These are phyloP conservation scores for Onchidella celtica DNA, from an alignment of 2,888 invertebrate genomes.

Conservation along the genomic window DNA sequence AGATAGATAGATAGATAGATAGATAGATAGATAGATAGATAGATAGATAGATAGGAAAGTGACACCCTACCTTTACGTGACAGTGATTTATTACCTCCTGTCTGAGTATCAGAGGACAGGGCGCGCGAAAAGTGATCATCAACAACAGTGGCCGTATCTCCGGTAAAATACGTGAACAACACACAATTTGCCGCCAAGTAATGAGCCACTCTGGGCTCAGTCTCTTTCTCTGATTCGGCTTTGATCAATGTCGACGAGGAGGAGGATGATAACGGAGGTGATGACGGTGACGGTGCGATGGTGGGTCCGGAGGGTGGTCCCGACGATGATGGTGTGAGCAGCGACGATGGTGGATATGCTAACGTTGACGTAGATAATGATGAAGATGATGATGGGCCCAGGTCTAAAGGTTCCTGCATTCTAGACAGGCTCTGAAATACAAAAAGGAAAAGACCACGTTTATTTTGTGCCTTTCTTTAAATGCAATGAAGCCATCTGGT, in stretches of 20 bases:
- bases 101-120: slow-evolving; percentile 79
- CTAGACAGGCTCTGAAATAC: slow-evolving; percentile 37
- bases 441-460: too few relatives aligned
- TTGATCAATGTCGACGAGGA: not conserved
- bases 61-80: slow-evolving; percentile 25
- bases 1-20: too few relatives aligned
- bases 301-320: not conserved
- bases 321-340: slow-evolving; percentile 32
- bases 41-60: too few relatives aligned
- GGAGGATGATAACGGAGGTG: not conserved
- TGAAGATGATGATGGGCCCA: slow-evolving; percentile 33
- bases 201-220: slow-evolving; percentile 42
- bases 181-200: slow-evolving; percentile 92
- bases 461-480: too few relatives aligned
- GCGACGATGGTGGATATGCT: slow-evolving; percentile 7
- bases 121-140: slow-evolving; percentile 97
- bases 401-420: slow-evolving; percentile 40
- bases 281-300: not conserved
- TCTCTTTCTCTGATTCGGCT: slow-evolving; percentile 17
- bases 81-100: not conserved
- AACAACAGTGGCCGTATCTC: slow-evolving; percentile 94
- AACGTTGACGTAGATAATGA: slow-evolving; percentile 1
- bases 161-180: slow-evolving; percentile 92
- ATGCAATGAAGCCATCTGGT: too few relatives aligned
- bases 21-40: too few relatives aligned